phyloP scores from a whole-genome alignment of 2,797 vertebrate genomes.

The Sebastes ruberrimus region DNA sequence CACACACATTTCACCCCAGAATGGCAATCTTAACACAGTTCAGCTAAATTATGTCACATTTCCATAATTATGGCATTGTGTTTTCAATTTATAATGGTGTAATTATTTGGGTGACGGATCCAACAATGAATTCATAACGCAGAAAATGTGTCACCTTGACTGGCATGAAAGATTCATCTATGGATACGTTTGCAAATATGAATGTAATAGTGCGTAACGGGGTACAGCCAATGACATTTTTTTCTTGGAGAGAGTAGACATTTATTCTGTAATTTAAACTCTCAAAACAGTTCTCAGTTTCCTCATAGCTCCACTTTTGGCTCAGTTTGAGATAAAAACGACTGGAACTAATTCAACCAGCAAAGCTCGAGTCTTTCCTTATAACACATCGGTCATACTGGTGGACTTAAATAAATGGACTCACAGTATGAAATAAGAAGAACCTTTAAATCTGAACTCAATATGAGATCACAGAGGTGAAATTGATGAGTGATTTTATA shows the following conservation, averaged over 20 bases:
- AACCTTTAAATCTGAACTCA: constrained; percentile 12
- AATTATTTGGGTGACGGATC: constrained; percentile 16
- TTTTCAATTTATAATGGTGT: constrained; percentile 7
- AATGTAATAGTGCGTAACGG: neutral
- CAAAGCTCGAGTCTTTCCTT: neutral
- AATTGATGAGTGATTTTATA: neutral
- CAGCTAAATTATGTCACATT: constrained; percentile 24
- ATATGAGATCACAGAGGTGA: too few relatives aligned
- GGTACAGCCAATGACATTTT: neutral
- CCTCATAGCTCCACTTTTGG: neutral
- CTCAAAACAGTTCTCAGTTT: constrained; percentile 3
- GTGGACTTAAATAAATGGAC: constrained; percentile 11
- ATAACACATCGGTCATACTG: constrained; percentile 2
- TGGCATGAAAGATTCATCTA: neutral
- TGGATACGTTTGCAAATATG: constrained; percentile 1
- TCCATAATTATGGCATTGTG: constrained; percentile 14
- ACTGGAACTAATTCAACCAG: constrained; percentile 6
- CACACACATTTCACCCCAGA: constrained; percentile 40
- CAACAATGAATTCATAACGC: neutral
- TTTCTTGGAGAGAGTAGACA: neutral
- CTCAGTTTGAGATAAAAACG: constrained; percentile 10
- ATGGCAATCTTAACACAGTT: constrained; percentile 9
- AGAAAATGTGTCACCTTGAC: neutral
- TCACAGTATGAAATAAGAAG: neutral
- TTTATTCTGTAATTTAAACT: constrained; percentile 1